These are phyloP conservation scores for Drosophila robusta DNA, from an alignment of 2,888 invertebrate species.

Conservation along the genomic window DNA sequence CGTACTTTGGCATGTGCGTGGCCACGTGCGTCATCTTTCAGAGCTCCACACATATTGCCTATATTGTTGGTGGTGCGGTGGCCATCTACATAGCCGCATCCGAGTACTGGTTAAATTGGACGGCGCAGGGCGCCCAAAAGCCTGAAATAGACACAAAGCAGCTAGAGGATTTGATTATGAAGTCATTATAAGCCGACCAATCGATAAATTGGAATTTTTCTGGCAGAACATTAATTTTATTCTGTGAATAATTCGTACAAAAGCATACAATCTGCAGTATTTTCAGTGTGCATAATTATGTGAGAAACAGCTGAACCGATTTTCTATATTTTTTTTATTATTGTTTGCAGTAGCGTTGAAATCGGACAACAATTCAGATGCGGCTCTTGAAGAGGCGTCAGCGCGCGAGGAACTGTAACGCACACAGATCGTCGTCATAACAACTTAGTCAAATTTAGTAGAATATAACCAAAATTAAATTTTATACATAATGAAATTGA, in stretches of 20 bases:
- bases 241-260: conserved; percentile 79
- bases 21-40: conserved; percentile 95
- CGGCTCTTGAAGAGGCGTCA: conserved; percentile 1
- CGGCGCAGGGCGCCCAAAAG: conserved; percentile 74
- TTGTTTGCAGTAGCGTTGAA: conserved; percentile 48
- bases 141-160: conserved; percentile 84
- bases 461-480: conserved; percentile 16
- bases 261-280: conserved; percentile 53
- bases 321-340: conserved; percentile 15
- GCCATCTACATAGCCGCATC: conserved; percentile 93
- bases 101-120: conserved; percentile 89
- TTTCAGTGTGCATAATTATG: conserved; percentile 34
- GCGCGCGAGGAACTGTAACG: conserved; percentile 43
- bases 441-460: conserved; percentile 44
- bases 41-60: conserved; percentile 91
- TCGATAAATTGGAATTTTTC: conserved; percentile 11
- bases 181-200: conserved; percentile 76
- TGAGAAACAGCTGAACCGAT: conserved; percentile 12
- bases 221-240: conserved; percentile 64
- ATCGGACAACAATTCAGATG: conserved; percentile 22
- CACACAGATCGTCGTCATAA: conserved; percentile 25
- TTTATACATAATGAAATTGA: conserved; percentile 22
- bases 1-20: conserved; percentile 93
- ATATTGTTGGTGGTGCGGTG: conserved; percentile 91
- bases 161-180: conserved; percentile 84